Evolutionary conservation across 1,140 invertebrate genomes (phyloP).

Genomic region (Rhagoletis pomonella): DNA sequence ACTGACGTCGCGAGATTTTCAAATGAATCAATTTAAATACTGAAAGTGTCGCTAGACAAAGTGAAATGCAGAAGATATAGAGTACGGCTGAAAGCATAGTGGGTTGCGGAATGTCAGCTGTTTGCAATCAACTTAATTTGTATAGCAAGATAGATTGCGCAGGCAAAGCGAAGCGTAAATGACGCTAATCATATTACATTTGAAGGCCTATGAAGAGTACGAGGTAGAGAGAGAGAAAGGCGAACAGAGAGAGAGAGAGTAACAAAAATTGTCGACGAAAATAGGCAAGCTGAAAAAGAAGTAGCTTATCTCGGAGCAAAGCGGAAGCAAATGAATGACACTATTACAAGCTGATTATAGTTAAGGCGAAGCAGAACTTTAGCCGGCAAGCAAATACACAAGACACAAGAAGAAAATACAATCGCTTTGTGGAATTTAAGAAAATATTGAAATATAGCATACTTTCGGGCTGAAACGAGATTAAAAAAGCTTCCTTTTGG

Average conservation of each 20-base stretch:
- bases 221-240: not conserved
- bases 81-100: not conserved
- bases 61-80: not conserved
- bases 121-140: constrained; percentile 41
- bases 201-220: not conserved
- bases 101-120: constrained; percentile 13
- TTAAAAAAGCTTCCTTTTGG: not conserved
- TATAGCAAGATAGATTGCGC: not conserved
- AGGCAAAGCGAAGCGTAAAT: not conserved
- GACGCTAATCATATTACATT: constrained; percentile 6
- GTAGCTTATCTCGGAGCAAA: not conserved
- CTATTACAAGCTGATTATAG: too few relatives aligned
- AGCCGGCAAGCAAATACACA: too few relatives aligned
- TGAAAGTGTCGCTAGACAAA: constrained; percentile 31
- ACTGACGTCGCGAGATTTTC: not conserved
- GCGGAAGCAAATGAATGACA: not conserved
- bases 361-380: too few relatives aligned
- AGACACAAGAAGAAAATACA: too few relatives aligned
- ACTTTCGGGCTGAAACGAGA: too few relatives aligned
- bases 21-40: constrained; percentile 53
- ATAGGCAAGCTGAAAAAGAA: not conserved
- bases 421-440: too few relatives aligned
- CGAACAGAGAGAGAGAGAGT: not conserved
- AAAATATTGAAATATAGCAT: too few relatives aligned
- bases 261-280: not conserved